Evolutionary conservation across 2,113 vertebrate genomes (phyloP).

Genomic region (Todiramphus chloris): DNA sequence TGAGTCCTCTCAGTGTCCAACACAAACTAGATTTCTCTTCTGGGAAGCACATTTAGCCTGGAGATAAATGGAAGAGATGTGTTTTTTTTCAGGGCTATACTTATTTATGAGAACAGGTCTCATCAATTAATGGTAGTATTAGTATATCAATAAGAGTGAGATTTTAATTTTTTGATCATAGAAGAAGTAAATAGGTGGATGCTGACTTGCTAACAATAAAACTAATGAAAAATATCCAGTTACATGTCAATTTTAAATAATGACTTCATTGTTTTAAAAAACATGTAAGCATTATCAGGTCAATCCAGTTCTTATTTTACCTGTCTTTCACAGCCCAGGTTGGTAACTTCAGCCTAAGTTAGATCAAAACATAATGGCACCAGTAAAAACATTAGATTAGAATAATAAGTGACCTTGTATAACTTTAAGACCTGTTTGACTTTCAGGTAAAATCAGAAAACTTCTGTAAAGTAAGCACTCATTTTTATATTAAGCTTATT

Average conservation of each 20-base stretch:
- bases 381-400: slow-evolving; percentile 33
- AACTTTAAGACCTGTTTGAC: slow-evolving; percentile 70
- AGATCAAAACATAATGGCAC: neutral
- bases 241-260: neutral
- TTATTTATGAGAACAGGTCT: neutral
- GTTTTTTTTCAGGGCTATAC: neutral
- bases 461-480: slow-evolving; percentile 30
- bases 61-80: neutral
- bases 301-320: neutral
- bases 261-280: neutral
- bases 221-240: neutral
- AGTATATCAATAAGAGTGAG: neutral
- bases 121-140: neutral
- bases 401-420: slow-evolving; percentile 57
- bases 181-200: neutral
- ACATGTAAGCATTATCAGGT: neutral
- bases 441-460: slow-evolving; percentile 70
- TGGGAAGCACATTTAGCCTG: neutral
- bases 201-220: neutral
- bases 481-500: slow-evolving; percentile 69
- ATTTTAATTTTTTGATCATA: neutral
- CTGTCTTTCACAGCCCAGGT: neutral
- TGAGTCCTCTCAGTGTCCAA: neutral
- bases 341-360: neutral
- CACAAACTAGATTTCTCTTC: neutral